Base-by-base conservation (phyloP, 1,140 invertebrate genomes). In the Nomia melanderi region DNA sequence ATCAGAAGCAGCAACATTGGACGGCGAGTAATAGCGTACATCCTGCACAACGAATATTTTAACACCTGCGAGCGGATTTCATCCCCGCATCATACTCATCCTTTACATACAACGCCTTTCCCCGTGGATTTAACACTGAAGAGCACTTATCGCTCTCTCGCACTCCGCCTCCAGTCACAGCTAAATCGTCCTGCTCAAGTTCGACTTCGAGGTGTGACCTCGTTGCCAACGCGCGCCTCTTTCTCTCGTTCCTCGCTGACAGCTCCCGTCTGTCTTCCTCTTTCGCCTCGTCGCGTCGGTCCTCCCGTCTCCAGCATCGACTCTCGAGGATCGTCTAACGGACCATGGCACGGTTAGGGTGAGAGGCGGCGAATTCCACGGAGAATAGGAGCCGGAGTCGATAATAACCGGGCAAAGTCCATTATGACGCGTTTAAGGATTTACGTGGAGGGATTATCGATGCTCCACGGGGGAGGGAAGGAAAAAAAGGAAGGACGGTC, bases 101-200 rank as follows among this genome's bases (percentile, higher is more conserved):
- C 31, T 44, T 69, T 39, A n/a, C 80, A 70, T 36, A 60, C 56
- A 6, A 20, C n/a, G 36, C 63, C 53, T 71, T 59, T 73, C 78
- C 62, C 72, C 54, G 75, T 76, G 66, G 77, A 84, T 85, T 85
- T 41, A 71, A 84, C 78, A 84, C 75, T 73, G 83, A 85, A 81
- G 78, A 81, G 82, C 79, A 84, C 83, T 85, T 85, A 85, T 85
- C 82, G 82, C 57, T 70, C 78, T 84, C 71, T 63, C 39, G 69
- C 73, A 64, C 66, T 64, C 76, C 57, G 50, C 70, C 72, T n/a
- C 33, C 53, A 50, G 64, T 69, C 73, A 25, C 64, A 69, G 57
- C 64, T 76, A 76, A 76, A 69, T 76, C 65, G 73, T 79, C 72
- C 62, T 44, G 64, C 29, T 67, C 33, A 20, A 75, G 72, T 67